Base-by-base conservation (phyloP, 1,140 invertebrate species). In the Hyles vespertilio region DNA sequence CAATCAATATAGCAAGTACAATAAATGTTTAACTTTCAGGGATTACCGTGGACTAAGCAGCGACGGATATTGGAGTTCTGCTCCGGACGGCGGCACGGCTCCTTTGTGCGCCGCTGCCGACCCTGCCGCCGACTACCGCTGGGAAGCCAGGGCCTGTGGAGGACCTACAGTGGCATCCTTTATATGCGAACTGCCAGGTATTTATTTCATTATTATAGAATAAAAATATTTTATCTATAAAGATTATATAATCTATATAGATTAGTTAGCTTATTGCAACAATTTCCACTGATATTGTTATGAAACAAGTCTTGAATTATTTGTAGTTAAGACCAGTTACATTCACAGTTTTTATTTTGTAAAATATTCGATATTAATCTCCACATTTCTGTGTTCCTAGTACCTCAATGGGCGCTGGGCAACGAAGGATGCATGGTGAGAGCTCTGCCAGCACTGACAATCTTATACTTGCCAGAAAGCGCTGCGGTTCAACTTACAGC, bases 401-500 rank as follows among this genome's bases (percentile, higher is more conserved):
- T 94, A 56, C 93, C 94, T 48, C 86, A 91, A 70, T 94, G 93
- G 93, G 93, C 93, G 2, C 84, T 91, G 33, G 91, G 90, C 51
- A 87, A 90, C 49, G 87, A 90, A 62, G 89, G 91, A 3, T 94
- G 94, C 67, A 91, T 94, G 70, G 78, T 94, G n/a, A 91, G 91
- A 47, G 92, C 92, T 34, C 80, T 94, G 62, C 93, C 94, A 7
- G 93, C 93, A 12, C 77, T 94, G 52, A 94, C 93, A 8, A 91
- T 93, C 48, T 89, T 93, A 43, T 94, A 93, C 68, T 90, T 94
- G 67, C 94, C 94, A 36, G 93, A 94, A 63, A 93, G 95, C 74
- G 91, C 96, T 32, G 92, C 96, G 40, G 91, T 98, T 45, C 95
- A 97, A 71, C 88, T 98, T 46, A 96, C 96, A 32, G 95, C 95